Conservation (phyloP, 2,113 vertebrate species). For the Triplophysa tibetana region DNA sequence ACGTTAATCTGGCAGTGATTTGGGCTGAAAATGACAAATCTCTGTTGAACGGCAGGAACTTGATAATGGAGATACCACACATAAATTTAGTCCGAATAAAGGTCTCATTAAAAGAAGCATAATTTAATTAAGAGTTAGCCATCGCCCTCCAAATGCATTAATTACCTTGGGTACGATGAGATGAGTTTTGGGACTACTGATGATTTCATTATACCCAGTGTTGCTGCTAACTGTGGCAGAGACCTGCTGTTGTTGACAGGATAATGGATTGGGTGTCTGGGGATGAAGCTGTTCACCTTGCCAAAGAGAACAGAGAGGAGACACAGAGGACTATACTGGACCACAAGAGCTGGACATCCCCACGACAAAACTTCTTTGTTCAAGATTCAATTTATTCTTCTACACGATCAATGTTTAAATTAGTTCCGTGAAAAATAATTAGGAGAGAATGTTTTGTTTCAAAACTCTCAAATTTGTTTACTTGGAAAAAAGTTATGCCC, state of each 20-base stretch:
- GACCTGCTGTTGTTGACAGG: conserved; percentile 81
- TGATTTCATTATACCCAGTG: conserved; percentile 91
- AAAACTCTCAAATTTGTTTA: neutral
- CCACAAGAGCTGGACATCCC: neutral
- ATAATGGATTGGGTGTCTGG: conserved; percentile 86
- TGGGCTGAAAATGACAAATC: conserved; percentile 91
- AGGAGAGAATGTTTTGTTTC: too few relatives aligned
- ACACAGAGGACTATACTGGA: conserved; percentile 61
- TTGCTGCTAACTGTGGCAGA: conserved; percentile 82
- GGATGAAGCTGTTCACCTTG: conserved; percentile 89
- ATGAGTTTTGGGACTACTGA: conserved; percentile 92
- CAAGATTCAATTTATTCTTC: neutral
- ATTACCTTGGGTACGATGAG: conserved; percentile 98
- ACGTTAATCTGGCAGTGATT: conserved; percentile 78
- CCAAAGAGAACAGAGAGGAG: conserved; percentile 66
- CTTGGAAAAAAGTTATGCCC: too few relatives aligned
- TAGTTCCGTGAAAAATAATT: neutral
- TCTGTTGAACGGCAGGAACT: conserved; percentile 80
- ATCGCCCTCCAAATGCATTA: conserved; percentile 92
- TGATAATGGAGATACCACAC: conserved; percentile 95
- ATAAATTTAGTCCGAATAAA: conserved; percentile 93
- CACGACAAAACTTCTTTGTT: neutral
- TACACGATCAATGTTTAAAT: neutral
- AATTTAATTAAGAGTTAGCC: conserved; percentile 95
- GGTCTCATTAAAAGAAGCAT: conserved; percentile 93